Conservation (phyloP, 2,797 vertebrate genomes). For the Mallotus villosus region DNA sequence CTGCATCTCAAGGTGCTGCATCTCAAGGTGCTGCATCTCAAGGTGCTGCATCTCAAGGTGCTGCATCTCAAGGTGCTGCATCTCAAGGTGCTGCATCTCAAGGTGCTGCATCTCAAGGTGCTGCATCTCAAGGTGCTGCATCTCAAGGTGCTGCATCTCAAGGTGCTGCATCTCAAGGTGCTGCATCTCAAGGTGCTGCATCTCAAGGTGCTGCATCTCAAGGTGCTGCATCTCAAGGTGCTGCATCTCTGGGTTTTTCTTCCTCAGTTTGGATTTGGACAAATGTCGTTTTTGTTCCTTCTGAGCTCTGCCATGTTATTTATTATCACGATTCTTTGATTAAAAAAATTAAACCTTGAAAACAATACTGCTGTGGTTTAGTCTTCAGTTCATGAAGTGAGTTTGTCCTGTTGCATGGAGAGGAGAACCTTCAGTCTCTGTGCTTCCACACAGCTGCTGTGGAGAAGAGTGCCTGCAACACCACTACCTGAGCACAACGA, state of each 20-base stretch:
- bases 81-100: constrained; percentile 36
- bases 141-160: constrained; percentile 36
- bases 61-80: constrained; percentile 43
- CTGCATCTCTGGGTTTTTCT: constrained; percentile 61
- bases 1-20: constrained; percentile 43
- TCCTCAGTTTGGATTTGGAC: constrained; percentile 61
- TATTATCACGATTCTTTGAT: constrained; percentile 83
- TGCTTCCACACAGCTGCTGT: too few relatives aligned
- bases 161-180: constrained; percentile 39
- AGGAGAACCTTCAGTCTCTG: neutral
- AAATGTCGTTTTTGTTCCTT: constrained; percentile 45
- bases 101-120: constrained; percentile 39
- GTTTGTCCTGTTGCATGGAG: too few relatives aligned
- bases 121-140: constrained; percentile 43
- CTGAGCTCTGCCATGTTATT: constrained; percentile 70
- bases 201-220: constrained; percentile 36
- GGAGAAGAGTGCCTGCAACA: constrained; percentile 22
- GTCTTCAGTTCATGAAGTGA: constrained; percentile 1
- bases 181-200: constrained; percentile 43
- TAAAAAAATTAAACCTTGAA: constrained; percentile 66
- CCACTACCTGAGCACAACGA: constrained; percentile 5
- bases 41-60: constrained; percentile 39
- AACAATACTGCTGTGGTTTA: constrained; percentile 16
- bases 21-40: constrained; percentile 36
- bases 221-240: constrained; percentile 39